Percentiles rank a stretch among this genome's conserved stretches.
These are phyloP conservation scores for Stenurella melanura DNA, from an alignment of 2,888 invertebrate species.

Conservation along the genomic window DNA sequence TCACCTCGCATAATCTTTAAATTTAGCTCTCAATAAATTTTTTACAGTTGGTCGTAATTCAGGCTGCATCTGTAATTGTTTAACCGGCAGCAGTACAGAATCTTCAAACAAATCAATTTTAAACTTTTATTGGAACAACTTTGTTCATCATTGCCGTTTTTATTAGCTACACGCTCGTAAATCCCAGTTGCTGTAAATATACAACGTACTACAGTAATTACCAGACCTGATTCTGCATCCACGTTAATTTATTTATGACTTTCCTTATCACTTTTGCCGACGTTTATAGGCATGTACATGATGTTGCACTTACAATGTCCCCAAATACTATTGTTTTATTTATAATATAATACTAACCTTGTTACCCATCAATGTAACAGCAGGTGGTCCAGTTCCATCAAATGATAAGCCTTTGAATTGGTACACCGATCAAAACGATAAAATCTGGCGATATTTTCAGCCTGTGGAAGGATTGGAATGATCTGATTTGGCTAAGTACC, in stretches of 20 bases:
- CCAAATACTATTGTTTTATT: too few species aligned
- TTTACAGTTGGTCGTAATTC: conserved; percentile 18
- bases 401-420: too few species aligned
- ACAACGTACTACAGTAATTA: not conserved
- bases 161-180: conserved; percentile 19
- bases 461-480: too few species aligned
- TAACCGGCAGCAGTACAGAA: conserved; percentile 13
- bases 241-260: not conserved
- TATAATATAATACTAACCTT: too few species aligned
- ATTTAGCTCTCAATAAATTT: conserved; percentile 24
- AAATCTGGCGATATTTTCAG: too few species aligned
- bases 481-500: too few species aligned
- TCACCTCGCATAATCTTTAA: conserved; percentile 19
- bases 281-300: not conserved
- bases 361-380: not conserved
- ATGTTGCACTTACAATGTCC: not conserved
- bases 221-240: not conserved
- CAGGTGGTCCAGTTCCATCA: not conserved
- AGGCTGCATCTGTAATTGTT: not conserved
- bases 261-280: not conserved
- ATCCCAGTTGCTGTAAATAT: conserved; percentile 14
- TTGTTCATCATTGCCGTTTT: conserved; percentile 30
- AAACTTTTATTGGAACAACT: conserved; percentile 26
- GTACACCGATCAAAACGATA: too few species aligned
- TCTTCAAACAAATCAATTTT: conserved; percentile 33